Conservation (phyloP, 2,113 vertebrate genomes). For the Epinephelus moara region DNA sequence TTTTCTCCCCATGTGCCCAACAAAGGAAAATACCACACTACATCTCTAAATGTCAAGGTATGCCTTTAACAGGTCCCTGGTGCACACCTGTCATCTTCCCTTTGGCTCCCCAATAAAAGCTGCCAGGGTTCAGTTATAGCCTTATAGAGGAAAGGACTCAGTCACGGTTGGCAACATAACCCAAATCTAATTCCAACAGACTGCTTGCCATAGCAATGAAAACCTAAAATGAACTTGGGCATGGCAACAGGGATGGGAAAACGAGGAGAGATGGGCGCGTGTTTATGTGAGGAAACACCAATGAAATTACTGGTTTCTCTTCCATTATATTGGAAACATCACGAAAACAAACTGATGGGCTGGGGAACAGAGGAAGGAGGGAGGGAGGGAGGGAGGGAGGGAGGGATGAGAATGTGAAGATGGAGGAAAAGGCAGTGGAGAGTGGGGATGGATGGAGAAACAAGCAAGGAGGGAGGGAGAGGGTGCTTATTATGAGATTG, state of each 20-base stretch:
- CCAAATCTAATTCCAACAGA: constrained; percentile 60
- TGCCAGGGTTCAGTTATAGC: constrained; percentile 59
- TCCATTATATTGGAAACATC: constrained; percentile 39
- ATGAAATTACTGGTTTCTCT: constrained; percentile 37
- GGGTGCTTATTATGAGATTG: constrained; percentile 25
- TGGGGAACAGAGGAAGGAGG: background rate
- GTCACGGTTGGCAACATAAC: constrained; percentile 64
- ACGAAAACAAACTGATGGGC: constrained; percentile 2
- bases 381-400: background rate
- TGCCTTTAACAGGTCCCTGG: constrained; percentile 71
- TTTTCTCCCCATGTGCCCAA: constrained; percentile 2
- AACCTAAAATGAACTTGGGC: constrained; percentile 54
- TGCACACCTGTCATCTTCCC: constrained; percentile 70
- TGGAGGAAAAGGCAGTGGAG: constrained; percentile 1
- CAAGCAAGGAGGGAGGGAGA: constrained; percentile 8
- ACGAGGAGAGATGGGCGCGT: constrained; percentile 24
- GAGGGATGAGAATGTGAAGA: background rate
- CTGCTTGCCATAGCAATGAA: constrained; percentile 37
- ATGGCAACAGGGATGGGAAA: constrained; percentile 16
- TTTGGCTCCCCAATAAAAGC: constrained; percentile 63
- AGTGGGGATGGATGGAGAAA: background rate
- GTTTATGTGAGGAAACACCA: constrained; percentile 36
- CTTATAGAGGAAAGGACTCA: constrained; percentile 54
- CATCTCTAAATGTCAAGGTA: constrained; percentile 66
- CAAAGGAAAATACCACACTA: constrained; percentile 50